Conservation (phyloP, 2,888 invertebrate genomes). For the Chelonus formosanus region DNA sequence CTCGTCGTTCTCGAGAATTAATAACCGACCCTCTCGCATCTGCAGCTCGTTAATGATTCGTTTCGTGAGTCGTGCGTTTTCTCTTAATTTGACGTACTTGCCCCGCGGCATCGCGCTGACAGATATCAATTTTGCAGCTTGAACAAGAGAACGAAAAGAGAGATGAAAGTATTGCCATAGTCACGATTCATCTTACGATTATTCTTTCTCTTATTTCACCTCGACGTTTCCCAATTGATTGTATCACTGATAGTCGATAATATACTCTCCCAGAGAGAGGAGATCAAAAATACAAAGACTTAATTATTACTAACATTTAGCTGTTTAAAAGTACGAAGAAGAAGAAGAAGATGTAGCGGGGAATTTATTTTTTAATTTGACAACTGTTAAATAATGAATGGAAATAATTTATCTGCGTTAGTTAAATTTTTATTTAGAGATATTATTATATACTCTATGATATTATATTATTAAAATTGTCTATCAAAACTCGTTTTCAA, state of each 20-base stretch:
- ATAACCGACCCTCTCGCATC: conserved; percentile 38
- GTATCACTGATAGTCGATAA: conserved; percentile 39
- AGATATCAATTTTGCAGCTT: conserved; percentile 36
- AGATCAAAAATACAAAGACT: conserved; percentile 45
- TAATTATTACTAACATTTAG: conserved; percentile 40
- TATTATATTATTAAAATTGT: too few species aligned
- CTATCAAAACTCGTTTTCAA: too few species aligned
- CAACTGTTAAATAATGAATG: too few species aligned
- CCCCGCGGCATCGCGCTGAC: conserved; percentile 31
- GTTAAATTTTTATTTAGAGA: too few species aligned
- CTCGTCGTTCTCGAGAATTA: conserved; percentile 34
- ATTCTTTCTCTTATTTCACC: conserved; percentile 3
- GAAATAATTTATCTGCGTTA: too few species aligned
- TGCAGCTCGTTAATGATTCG: conserved; percentile 41
- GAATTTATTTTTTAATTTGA: too few species aligned
- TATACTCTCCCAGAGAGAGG: conserved; percentile 38
- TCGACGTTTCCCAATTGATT: conserved; percentile 14
- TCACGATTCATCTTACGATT: conserved; percentile 1
- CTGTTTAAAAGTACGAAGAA: too few species aligned
- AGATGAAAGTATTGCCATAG: conserved; percentile 1
- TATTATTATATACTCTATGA: too few species aligned
- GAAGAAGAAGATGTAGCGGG: too few species aligned
- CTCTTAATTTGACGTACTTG: conserved; percentile 36
- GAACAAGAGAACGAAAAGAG: conserved; percentile 1
- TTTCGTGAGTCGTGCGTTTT: conserved; percentile 35